A percentile compares a stretch with the other conserved stretches of the same genome.
phyloP scores from a whole-genome alignment of 2,888 invertebrate species.

The Pristionchus exspectatus region DNA sequence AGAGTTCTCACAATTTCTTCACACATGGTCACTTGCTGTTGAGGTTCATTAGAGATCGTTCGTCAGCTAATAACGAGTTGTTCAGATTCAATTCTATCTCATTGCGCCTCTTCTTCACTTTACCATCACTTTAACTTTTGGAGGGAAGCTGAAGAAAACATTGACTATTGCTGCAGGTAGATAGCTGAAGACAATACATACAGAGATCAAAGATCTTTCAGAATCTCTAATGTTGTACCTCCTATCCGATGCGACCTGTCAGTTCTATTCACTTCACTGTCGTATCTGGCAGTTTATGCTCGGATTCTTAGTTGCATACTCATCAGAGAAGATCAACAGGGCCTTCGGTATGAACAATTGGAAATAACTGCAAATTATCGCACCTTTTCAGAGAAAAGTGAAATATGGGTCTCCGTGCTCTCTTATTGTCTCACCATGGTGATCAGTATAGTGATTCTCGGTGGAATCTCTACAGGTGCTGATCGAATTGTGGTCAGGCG shows the following conservation, averaged over 20 bases:
- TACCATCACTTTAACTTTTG: neutral
- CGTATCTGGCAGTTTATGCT: conserved; percentile 17
- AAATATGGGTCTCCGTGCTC: neutral
- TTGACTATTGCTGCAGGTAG: neutral
- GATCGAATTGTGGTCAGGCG: neutral
- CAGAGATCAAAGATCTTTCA: neutral
- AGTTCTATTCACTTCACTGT: neutral
- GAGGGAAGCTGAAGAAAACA: neutral
- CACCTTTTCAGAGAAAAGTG: neutral
- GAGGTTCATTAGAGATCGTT: neutral
- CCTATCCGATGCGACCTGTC: neutral
- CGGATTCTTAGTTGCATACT: neutral
- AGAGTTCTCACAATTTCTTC: neutral
- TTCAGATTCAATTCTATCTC: conserved; percentile 38
- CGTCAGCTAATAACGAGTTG: no score
- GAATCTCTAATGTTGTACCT: neutral
- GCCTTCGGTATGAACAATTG: neutral
- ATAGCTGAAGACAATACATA: neutral
- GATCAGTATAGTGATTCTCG: neutral
- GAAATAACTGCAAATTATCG: neutral
- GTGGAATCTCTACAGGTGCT: neutral
- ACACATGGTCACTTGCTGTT: neutral
- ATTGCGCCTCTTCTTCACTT: conserved; percentile 4
- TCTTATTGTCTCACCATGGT: neutral
- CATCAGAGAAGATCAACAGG: neutral